These are phyloP conservation scores for Triplophysa siluroides DNA, from an alignment of 2,113 vertebrate species.

Conservation along the genomic window DNA sequence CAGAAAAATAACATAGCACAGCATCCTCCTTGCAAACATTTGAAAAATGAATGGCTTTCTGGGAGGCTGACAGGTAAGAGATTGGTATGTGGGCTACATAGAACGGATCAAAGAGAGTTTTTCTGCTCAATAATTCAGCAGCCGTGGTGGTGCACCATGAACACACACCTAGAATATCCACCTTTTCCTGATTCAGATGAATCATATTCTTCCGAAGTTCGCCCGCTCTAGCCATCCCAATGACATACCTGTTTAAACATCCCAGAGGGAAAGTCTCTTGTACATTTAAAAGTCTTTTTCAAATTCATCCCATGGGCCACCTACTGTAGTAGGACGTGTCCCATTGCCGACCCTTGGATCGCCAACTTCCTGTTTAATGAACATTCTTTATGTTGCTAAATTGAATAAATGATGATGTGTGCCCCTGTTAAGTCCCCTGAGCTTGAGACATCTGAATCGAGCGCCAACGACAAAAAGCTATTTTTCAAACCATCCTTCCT, in stretches of 20 bases:
- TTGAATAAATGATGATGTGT: slow-evolving; percentile 70
- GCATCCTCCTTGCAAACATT: slow-evolving; percentile 41
- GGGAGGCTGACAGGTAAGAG: slow-evolving; percentile 62
- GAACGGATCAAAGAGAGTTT: slow-evolving; percentile 62
- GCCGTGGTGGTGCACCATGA: slow-evolving; percentile 56
- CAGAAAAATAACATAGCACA: slow-evolving; percentile 31
- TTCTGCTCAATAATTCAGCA: slow-evolving; percentile 70
- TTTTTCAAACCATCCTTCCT: slow-evolving; percentile 47
- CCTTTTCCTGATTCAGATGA: slow-evolving; percentile 40
- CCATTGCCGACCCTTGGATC: slow-evolving; percentile 39
- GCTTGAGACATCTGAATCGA: slow-evolving; percentile 68
- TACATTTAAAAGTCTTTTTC: slow-evolving; percentile 52
- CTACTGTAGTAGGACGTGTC: slow-evolving; percentile 61
- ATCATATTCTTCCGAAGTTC: slow-evolving; percentile 40
- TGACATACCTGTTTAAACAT: slow-evolving; percentile 52
- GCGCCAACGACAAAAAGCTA: slow-evolving; percentile 68
- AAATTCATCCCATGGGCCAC: slow-evolving; percentile 63
- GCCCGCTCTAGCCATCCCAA: slow-evolving; percentile 53
- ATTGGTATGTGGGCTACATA: slow-evolving; percentile 57
- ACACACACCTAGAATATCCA: slow-evolving; percentile 59
- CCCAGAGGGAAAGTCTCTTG: slow-evolving; percentile 57
- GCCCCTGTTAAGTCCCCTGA: slow-evolving; percentile 57
- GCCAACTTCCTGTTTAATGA: slow-evolving; percentile 65
- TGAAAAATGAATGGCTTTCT: slow-evolving; percentile 51
- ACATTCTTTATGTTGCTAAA: slow-evolving; percentile 71